Conservation (phyloP, 2,888 invertebrate species). For the Odontocerum albicorne region DNA sequence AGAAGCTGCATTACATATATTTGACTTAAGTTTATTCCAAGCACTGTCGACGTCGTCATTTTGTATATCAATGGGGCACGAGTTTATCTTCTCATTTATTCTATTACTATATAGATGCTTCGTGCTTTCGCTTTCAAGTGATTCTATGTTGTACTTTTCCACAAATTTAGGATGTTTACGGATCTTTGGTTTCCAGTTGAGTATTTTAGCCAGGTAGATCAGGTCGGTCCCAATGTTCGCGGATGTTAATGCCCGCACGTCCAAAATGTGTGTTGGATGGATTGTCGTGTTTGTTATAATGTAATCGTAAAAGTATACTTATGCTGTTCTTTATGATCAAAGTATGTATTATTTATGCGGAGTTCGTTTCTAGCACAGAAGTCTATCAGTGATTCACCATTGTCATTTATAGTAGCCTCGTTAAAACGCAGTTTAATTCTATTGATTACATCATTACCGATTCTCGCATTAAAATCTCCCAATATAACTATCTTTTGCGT, state of each 20-base stretch:
- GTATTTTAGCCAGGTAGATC: conserved; percentile 18
- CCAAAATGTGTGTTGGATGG: conserved; percentile 22
- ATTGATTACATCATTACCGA: conserved; percentile 19
- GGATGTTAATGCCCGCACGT: conserved; percentile 23
- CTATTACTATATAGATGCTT: conserved; percentile 7
- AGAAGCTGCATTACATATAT: background rate
- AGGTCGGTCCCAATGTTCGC: conserved; percentile 26
- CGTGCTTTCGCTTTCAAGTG: conserved; percentile 20
- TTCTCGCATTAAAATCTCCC: too few relatives aligned
- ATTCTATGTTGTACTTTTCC: conserved; percentile 17
- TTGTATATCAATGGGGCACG: conserved; percentile 9
- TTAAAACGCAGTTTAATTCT: conserved; percentile 29
- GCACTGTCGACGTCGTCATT: conserved; percentile 4
- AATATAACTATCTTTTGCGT: too few relatives aligned
- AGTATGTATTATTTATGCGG: conserved; percentile 31
- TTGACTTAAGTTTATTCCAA: conserved; percentile 1
- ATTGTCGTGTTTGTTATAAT: conserved; percentile 26
- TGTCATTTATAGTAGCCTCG: conserved; percentile 24
- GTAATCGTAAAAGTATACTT: conserved; percentile 28
- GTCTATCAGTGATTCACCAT: conserved; percentile 29
- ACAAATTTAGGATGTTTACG: conserved; percentile 6
- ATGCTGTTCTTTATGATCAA: conserved; percentile 26
- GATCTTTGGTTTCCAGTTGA: conserved; percentile 1
- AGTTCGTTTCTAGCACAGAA: conserved; percentile 19
- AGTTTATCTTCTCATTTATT: conserved; percentile 12